Conservation (phyloP, 2,113 vertebrate genomes). For the Calidris pugnax region DNA sequence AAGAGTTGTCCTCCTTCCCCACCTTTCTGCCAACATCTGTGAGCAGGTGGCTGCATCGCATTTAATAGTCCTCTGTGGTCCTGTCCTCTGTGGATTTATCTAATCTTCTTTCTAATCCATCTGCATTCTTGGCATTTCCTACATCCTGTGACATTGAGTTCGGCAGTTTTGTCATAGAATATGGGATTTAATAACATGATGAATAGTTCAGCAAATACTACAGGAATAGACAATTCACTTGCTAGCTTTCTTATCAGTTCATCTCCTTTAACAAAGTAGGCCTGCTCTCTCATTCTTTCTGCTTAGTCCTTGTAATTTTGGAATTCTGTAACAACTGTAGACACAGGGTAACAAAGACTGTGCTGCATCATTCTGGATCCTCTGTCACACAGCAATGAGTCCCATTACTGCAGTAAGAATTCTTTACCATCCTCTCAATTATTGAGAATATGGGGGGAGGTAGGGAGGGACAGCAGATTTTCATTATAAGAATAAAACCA, state of each 20-base stretch:
- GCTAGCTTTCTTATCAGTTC: neutral
- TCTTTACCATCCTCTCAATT: neutral
- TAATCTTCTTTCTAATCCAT: neutral
- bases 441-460: neutral
- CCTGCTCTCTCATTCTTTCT: neutral
- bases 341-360: neutral
- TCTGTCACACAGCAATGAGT: neutral
- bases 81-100: neutral
- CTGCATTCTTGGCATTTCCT: conserved; percentile 6
- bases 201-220: neutral
- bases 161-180: neutral
- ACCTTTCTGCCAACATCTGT: neutral
- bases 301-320: neutral
- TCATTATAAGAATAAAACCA: neutral
- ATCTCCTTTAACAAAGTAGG: neutral
- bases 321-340: neutral
- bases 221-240: neutral
- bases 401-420: neutral
- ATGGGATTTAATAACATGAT: neutral
- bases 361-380: neutral
- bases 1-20: neutral
- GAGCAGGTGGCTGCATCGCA: neutral
- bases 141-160: neutral
- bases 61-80: neutral
- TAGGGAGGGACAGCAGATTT: neutral